Conservation (phyloP, 2,797 vertebrate genomes). For the Oceanodroma leucorhoa region DNA sequence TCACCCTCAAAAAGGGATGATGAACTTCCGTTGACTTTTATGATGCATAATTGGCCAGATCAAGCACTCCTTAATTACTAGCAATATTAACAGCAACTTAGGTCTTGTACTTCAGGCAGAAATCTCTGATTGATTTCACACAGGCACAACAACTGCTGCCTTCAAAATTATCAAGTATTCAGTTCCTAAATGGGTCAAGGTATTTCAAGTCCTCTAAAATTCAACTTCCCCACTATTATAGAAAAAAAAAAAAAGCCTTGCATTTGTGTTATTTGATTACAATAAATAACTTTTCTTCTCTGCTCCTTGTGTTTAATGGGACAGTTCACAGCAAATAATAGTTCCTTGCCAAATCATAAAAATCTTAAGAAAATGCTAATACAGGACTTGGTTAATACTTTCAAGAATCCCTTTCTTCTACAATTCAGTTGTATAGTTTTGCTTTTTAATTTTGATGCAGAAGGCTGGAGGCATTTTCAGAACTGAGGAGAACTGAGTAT, state of each 20-base stretch:
- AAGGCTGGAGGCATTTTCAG: not conserved
- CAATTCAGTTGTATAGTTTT: not conserved
- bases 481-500: not conserved
- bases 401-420: not conserved
- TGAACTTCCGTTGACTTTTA: not conserved
- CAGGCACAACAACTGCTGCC: slow-evolving; percentile 46
- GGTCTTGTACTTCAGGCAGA: slow-evolving; percentile 22
- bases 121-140: slow-evolving; percentile 37
- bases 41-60: not conserved
- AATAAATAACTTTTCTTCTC: not conserved
- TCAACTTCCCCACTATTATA: not conserved
- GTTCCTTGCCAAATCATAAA: not conserved
- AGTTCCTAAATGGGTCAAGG: slow-evolving; percentile 43
- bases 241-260: not conserved
- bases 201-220: slow-evolving; percentile 7
- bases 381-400: not conserved
- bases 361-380: not conserved
- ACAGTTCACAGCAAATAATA: not conserved
- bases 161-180: not conserved
- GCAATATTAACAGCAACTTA: not conserved
- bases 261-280: not conserved
- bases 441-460: not conserved
- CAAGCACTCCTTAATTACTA: not conserved
- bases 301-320: not conserved
- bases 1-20: not conserved